A percentile compares a stretch with the other conserved stretches of the same genome.
phyloP scores from a whole-genome alignment of 2,797 vertebrate species.

The Protosalanx chinensis region DNA sequence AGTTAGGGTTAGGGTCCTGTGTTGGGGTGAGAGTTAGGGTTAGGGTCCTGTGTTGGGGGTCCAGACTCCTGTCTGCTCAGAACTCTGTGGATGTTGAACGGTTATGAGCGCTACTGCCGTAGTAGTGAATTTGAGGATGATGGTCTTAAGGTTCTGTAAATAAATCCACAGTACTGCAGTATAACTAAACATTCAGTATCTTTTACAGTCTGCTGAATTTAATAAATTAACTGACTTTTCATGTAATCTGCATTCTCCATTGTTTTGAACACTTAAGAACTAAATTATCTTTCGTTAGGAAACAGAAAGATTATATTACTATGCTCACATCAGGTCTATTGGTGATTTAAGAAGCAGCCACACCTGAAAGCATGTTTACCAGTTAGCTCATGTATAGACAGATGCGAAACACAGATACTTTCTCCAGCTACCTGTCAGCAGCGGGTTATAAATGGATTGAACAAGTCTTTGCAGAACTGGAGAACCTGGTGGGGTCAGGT shows the following conservation, averaged over 20 bases:
- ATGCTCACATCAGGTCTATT: neutral
- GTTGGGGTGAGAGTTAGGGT: no score
- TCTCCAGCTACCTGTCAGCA: constrained; percentile 9
- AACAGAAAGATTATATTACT: neutral
- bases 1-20: no score
- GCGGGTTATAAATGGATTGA: constrained; percentile 29
- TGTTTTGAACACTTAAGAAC: neutral
- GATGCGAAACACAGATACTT: constrained; percentile 4
- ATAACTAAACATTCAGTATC: no score
- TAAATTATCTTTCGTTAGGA: neutral
- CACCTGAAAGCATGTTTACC: neutral
- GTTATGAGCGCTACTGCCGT: neutral
- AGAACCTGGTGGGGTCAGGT: constrained; percentile 14
- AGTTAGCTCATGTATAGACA: constrained; percentile 10
- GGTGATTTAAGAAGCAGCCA: neutral
- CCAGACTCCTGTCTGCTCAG: neutral
- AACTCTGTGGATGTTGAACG: neutral
- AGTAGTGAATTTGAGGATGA: no score
- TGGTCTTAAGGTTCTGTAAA: no score
- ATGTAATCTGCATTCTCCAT: neutral
- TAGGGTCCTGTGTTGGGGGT: neutral
- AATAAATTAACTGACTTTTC: neutral
- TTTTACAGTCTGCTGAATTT: neutral
- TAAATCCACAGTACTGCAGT: no score
- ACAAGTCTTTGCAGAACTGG: constrained; percentile 23